phyloP scores from a whole-genome alignment of 2,113 vertebrate species.

The Mirounga angustirostris region DNA sequence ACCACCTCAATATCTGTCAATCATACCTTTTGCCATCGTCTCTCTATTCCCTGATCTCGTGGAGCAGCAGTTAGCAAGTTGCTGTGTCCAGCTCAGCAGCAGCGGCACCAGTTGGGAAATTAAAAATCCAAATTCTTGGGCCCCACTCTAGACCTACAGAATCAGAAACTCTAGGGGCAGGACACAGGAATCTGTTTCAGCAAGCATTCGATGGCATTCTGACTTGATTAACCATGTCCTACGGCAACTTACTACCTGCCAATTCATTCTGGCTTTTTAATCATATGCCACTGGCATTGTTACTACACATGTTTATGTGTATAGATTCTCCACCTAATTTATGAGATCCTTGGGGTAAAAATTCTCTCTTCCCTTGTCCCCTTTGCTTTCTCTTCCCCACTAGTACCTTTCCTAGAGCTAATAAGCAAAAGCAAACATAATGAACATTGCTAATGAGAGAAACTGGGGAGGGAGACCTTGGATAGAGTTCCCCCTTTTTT shows the following conservation, averaged over 20 bases:
- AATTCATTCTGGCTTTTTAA: conserved; percentile 51
- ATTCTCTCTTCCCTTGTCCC: not conserved
- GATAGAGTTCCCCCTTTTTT: not conserved
- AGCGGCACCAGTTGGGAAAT: not conserved
- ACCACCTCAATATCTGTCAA: not conserved
- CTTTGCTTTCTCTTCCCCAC: not conserved
- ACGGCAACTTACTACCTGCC: not conserved
- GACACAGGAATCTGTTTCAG: not conserved
- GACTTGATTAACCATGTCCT: not conserved
- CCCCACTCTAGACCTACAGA: not conserved
- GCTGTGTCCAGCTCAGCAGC: not conserved
- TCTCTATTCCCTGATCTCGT: not conserved
- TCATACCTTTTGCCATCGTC: not conserved
- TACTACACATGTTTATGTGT: conserved; percentile 31
- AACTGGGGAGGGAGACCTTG: not conserved
- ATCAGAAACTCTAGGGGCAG: not conserved
- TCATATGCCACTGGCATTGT: not conserved
- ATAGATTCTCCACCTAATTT: conserved; percentile 32
- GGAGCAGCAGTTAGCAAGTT: not conserved
- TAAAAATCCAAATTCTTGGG: not conserved
- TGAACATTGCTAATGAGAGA: not conserved
- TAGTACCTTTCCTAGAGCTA: not conserved
- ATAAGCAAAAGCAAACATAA: conserved; percentile 38
- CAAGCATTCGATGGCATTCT: not conserved
- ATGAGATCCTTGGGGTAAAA: conserved; percentile 40